Base-by-base conservation (phyloP, 2,797 vertebrate species). In the Mormyrops attenuatus region DNA sequence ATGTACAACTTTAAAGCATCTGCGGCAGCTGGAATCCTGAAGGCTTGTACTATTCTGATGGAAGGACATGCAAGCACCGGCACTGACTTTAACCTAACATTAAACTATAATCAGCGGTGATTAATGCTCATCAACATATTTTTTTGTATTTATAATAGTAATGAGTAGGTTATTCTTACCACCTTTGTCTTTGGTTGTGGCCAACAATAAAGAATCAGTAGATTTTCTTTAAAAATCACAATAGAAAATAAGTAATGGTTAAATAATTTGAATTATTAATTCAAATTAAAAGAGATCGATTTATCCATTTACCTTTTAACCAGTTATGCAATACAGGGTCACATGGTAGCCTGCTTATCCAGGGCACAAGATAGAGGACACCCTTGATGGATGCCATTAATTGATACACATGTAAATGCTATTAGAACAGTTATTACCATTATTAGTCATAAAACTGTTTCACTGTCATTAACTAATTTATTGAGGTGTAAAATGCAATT, bases 101-200 rank as follows among this genome's bases (percentile, higher is more conserved):
- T 92, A 92, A 93, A 92, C 80, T 57, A 82, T 87, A 90, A 92
- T 92, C 92, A 93, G 87, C 57, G 82, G 38, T 44, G 57, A 41
- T 26, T 66, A 73, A 47, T 49, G 50, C 57, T 73, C 17, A 49
- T 34, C 41, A 34, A 50, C 50, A 44, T 50, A 3, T 87, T 88
- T 86, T n/a, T 20, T 86, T 82, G n/a, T 22, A 22, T 88, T 55
- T 60, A 50, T 41, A 85, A 38, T 38, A 87, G 89, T 8, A 85
- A 55, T 38, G 88, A 17, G 66, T 47, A 69, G 0, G 34, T 69
- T 49, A 8, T 80, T 80, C 15, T 89, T 11, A 22, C 77, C 44
- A 50, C 22, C 15, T 44, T 26, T 52, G 49, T 69, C 26, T 52
- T 60, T 82, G 7, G 30, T 20, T 44, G 34, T 49, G 34, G 30